Evolutionary conservation across 2,888 invertebrate species (phyloP).

Genomic region (Timema cristinae): DNA sequence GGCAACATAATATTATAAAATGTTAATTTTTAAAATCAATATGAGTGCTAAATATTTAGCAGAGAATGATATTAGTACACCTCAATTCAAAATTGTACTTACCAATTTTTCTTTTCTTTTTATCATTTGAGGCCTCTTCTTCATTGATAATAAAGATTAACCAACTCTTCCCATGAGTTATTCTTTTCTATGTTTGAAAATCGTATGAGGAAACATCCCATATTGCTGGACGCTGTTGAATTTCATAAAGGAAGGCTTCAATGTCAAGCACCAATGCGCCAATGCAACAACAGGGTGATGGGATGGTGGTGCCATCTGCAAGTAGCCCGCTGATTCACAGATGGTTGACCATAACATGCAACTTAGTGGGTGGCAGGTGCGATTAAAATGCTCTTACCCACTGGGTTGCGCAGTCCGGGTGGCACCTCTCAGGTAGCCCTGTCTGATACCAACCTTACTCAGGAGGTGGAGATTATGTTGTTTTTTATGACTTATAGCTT

Average conservation of each 20-base stretch:
- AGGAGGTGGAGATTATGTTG: no score
- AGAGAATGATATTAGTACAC: not conserved
- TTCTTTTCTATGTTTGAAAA: slow-evolving; percentile 2
- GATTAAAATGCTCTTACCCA: not conserved
- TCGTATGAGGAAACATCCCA: slow-evolving; percentile 11
- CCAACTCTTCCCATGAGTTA: slow-evolving; percentile 11
- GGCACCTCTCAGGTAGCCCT: not conserved
- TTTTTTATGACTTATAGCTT: no score
- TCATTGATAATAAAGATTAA: not conserved
- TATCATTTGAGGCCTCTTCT: slow-evolving; percentile 12
- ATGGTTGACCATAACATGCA: not conserved
- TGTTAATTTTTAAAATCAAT: slow-evolving; percentile 3
- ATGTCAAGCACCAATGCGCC: not conserved
- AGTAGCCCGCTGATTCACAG: not conserved
- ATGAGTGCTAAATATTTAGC: not conserved
- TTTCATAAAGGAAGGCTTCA: slow-evolving; percentile 11
- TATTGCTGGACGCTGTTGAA: slow-evolving; percentile 14
- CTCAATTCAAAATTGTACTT: not conserved
- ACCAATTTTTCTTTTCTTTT: slow-evolving; percentile 11
- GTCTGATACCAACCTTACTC: no score
- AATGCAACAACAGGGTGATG: not conserved
- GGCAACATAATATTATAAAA: slow-evolving; percentile 13
- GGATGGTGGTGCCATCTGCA: not conserved
- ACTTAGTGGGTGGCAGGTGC: not conserved
- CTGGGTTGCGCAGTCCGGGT: not conserved